Base-by-base conservation (phyloP, 35 echinoderm and acorn worm genomes). In the Hemicentrotus pulcherrimus region DNA sequence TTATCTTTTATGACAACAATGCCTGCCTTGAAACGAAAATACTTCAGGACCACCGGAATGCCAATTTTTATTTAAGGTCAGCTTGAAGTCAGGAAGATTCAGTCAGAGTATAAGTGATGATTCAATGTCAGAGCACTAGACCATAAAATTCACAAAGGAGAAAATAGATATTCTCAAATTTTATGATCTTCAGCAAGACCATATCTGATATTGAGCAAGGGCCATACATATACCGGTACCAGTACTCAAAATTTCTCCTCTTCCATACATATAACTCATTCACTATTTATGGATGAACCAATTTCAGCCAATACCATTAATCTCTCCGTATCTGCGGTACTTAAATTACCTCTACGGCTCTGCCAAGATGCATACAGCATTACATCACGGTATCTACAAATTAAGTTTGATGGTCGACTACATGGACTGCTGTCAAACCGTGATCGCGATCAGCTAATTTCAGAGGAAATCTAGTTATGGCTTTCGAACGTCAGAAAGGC, bases 241-340 rank as follows among this genome's bases (percentile, higher is more conserved):
- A 78, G n/a, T n/a, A n/a, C 18, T 70, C 61, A 70, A 70, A 14
- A 6, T n/a, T 24, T 70, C 65, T 78, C 65, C 4, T n/a, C 22
- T 78, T 28, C 65, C 65, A 78, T 78, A 78, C 35, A 41, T 59
- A 59, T 5, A n/a, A 22, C 65, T 28, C 18, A 70, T 78, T 78
- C 65, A 78, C 65, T 78, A 78, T 78, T 78, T 78, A 78, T 78
- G 65, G 65, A 78, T 78, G 65, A 78, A 78, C 65, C 65, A 22
- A 78, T 78, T 78, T 78, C 65, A 78, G 65, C 65, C 65, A 78
- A 78, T 78, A 78, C 19, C 65, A 78, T 78, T 78, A 78, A 78
- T 78, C 65, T 78, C 3, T 22, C 65, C 65, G n/a, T 78, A 28
- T 78, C 65, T 78, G 65, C 65, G 5, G 65, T n/a, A n/a, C 22